Base-by-base conservation (phyloP, 2,113 vertebrate species). In the Oreochromis aureus region DNA sequence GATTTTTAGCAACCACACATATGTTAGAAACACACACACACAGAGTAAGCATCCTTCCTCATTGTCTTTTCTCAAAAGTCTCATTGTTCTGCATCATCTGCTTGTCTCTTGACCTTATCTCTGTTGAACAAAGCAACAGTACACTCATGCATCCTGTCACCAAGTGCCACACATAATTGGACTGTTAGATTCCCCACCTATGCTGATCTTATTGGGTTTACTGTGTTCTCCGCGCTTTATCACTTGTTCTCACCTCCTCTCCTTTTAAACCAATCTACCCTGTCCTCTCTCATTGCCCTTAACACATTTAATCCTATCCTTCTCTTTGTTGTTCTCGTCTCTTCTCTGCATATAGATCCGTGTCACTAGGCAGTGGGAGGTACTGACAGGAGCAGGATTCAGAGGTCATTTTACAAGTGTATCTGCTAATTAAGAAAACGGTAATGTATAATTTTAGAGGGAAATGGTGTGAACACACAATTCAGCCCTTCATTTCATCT, bases 371-470 rank as follows among this genome's bases (percentile, higher is more conserved):
- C 84, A 86, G 86, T 84, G 86, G 87, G 89, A 89, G 82, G 71
- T 44, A 56, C 34, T 81, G 78, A 89, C 63, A 86, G 61, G 90
- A 82, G 85, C 36, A 71, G 91, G 82, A 85, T 92, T 83, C 91
- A 93, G 90, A 93, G 95, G 95, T 94, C 93, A 94, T 87, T 94
- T 93, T 73, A 90, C 85, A 92, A 96, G 92, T 94, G 89, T 59
- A 82, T 91, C 89, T 86, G 86, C 93, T 94, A 95, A 96, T 96
- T 95, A 95, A 88, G 86, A 86, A 89, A 91, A 73, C 86, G 18
- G 80, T 79, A 86, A 92, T 89, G 59, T 92, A 87, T 93, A 32
- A 93, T 93, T 93, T 95, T 91, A 95, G 91, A 93, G 71, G 85
- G 89, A 90, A 58, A 86, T 79, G 71, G 66, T 89, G 89, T 86